Conservation (phyloP, 2,113 vertebrate species). For the Micromys minutus region DNA sequence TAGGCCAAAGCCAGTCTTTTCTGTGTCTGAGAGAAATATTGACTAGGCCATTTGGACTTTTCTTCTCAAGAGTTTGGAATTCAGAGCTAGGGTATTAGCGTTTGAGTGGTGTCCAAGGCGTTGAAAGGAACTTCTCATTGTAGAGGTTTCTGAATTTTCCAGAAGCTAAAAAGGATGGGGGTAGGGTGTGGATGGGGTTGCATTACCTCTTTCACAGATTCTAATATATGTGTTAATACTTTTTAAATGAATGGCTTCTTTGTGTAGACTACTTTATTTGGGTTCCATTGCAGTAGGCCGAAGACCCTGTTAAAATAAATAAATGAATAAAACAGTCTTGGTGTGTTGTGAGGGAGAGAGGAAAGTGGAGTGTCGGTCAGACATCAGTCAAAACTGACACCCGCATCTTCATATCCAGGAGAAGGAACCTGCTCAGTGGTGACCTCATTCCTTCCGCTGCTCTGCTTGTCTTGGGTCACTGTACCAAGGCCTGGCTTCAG, state of each 20-base stretch:
- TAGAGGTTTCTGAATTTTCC: conserved; percentile 16
- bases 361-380: neutral
- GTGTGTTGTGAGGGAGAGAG: neutral
- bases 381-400: neutral
- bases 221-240: neutral
- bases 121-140: neutral
- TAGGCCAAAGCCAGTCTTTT: neutral
- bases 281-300: neutral
- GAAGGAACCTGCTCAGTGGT: neutral
- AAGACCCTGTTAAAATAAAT: no score
- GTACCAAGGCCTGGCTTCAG: neutral
- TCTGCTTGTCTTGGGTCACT: neutral
- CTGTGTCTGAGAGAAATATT: neutral
- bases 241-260: neutral
- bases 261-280: neutral
- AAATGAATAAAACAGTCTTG: neutral
- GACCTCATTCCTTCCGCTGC: neutral
- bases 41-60: neutral
- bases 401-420: neutral
- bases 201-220: neutral
- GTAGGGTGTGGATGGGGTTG: fast-evolving
- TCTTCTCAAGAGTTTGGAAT: conserved; percentile 20
- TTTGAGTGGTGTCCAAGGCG: neutral
- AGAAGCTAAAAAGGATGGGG: neutral
- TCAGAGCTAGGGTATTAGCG: neutral